Percentiles rank a stretch among this genome's conserved stretches.
phyloP scores from a whole-genome alignment of 2,113 vertebrate species.

The Mirounga angustirostris region DNA sequence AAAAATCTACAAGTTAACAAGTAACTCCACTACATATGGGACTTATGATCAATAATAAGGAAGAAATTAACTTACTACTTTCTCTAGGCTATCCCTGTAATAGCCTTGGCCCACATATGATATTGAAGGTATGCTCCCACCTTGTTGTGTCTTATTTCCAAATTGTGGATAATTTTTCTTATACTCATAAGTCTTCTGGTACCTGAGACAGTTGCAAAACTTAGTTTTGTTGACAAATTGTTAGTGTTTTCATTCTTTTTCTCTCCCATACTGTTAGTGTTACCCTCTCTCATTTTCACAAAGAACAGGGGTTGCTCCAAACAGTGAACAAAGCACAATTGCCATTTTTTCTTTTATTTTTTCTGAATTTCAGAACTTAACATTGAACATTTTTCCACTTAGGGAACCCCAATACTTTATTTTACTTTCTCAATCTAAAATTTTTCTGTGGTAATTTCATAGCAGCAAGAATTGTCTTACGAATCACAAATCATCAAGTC shows the following conservation, averaged over 20 bases:
- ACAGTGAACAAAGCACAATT: background rate
- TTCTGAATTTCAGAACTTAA: background rate
- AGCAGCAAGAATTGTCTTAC: background rate
- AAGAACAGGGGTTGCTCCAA: background rate
- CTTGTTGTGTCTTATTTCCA: background rate
- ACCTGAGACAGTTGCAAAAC: background rate
- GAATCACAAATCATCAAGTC: background rate
- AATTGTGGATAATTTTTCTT: background rate
- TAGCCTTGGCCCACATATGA: background rate
- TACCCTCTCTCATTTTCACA: background rate
- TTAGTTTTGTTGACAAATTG: background rate
- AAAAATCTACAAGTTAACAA: background rate
- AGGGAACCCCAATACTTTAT: background rate
- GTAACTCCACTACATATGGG: background rate
- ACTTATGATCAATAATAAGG: background rate
- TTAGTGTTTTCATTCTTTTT: background rate
- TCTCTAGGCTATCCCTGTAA: rapidly evolving
- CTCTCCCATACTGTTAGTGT: background rate
- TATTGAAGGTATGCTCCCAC: background rate
- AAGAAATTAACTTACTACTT: background rate
- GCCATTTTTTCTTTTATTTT: background rate
- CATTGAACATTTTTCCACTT: background rate
- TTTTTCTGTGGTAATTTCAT: background rate
- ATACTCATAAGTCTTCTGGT: background rate
- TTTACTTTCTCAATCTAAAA: background rate